Evolutionary conservation across 2,797 vertebrate species (phyloP).

Genomic region (Mus spretus): DNA sequence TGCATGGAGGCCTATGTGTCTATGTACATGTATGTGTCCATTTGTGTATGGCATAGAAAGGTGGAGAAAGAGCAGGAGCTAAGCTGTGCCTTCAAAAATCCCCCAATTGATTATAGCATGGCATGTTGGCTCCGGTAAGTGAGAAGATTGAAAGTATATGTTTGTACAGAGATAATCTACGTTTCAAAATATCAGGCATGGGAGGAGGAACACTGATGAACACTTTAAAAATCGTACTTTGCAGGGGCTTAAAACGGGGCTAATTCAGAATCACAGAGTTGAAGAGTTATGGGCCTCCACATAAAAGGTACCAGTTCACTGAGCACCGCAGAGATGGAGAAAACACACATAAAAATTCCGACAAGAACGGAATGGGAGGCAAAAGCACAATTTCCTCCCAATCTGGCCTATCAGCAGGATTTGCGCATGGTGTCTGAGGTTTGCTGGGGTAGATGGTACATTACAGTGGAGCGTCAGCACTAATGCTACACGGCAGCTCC

Average conservation of each 20-base stretch:
- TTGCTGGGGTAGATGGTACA: slow-evolving; percentile 95
- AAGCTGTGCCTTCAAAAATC: neutral
- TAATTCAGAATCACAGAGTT: slow-evolving; percentile 81
- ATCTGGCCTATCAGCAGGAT: slow-evolving; percentile 92
- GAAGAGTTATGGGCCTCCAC: slow-evolving; percentile 79
- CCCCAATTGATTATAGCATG: slow-evolving; percentile 67
- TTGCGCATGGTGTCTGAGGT: slow-evolving; percentile 89
- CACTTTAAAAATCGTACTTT: slow-evolving; percentile 78
- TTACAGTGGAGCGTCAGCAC: slow-evolving; percentile 96
- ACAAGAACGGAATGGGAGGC: slow-evolving; percentile 87
- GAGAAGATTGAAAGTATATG: slow-evolving; percentile 77
- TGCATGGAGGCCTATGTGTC: neutral
- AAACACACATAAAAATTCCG: slow-evolving; percentile 88
- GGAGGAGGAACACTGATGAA: slow-evolving; percentile 74
- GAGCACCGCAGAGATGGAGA: slow-evolving; percentile 85
- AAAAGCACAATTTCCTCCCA: slow-evolving; percentile 90
- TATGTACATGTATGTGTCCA: too few relatives aligned
- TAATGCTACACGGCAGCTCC: slow-evolving; percentile 99
- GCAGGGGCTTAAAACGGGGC: slow-evolving; percentile 74
- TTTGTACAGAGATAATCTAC: slow-evolving; percentile 75
- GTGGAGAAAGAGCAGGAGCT: neutral
- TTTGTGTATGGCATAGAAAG: neutral
- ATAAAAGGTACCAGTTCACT: slow-evolving; percentile 87
- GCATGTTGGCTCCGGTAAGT: slow-evolving; percentile 79
- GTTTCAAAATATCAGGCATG: slow-evolving; percentile 71